phyloP scores from a whole-genome alignment of 1,140 invertebrate genomes.

The Rhyzopertha dominica region DNA sequence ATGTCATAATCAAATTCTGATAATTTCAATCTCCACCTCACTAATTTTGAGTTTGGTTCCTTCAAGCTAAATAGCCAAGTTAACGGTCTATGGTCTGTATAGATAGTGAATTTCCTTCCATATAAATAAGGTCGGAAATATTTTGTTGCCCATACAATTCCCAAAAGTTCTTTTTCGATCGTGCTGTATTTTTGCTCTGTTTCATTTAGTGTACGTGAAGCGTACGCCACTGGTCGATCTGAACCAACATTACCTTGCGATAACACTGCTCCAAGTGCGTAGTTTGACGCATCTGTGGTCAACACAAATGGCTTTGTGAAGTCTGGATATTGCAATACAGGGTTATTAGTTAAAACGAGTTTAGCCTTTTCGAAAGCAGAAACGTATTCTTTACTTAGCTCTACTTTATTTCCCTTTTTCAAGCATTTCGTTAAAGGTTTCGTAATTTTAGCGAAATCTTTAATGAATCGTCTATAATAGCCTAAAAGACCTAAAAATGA shows the following conservation, averaged over 20 bases:
- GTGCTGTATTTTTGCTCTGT: slow-evolving; percentile 33
- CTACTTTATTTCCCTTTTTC: too few species aligned
- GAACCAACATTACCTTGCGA: slow-evolving; percentile 30
- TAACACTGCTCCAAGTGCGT: slow-evolving; percentile 41
- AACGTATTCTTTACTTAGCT: too few species aligned
- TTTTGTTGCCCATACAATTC: slow-evolving; percentile 39
- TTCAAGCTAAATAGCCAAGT: slow-evolving; percentile 45
- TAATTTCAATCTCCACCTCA: slow-evolving; percentile 44
- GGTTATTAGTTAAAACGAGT: slow-evolving; percentile 40
- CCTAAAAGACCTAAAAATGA: slow-evolving; percentile 46
- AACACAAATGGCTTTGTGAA: slow-evolving; percentile 39
- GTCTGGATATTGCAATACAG: slow-evolving; percentile 34
- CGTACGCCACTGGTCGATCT: slow-evolving; percentile 39
- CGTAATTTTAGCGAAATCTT: too few species aligned
- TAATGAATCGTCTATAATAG: too few species aligned
- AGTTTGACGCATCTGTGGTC: slow-evolving; percentile 43
- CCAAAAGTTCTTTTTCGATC: slow-evolving; percentile 38
- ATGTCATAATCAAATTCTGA: slow-evolving; percentile 45
- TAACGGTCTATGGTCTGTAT: slow-evolving; percentile 48
- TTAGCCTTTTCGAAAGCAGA: too few species aligned
- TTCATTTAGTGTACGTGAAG: slow-evolving; percentile 34
- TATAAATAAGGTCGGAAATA: slow-evolving; percentile 47
- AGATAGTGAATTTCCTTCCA: slow-evolving; percentile 44
- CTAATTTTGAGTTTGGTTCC: slow-evolving; percentile 42
- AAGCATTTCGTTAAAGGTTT: too few species aligned